Percentiles rank a stretch among this genome's conserved stretches.
Evolutionary conservation across 2,888 invertebrate species (phyloP).

Genomic region (Harpalus rufipes): DNA sequence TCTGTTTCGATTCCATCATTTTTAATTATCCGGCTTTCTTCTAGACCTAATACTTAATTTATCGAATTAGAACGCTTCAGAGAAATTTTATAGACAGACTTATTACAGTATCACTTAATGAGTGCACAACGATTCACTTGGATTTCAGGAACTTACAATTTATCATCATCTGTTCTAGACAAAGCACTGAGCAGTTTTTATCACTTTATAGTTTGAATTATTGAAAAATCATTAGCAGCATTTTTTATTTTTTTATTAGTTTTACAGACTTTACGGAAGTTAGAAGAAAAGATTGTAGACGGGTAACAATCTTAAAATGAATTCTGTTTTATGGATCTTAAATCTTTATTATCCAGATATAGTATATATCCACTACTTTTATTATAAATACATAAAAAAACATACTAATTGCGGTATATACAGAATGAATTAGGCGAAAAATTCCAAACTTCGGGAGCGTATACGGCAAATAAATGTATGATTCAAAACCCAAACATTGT

Average conservation of each 20-base stretch:
- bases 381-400: too few species aligned
- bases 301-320: too few species aligned
- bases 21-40: conserved; percentile 59
- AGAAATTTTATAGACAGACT: conserved; percentile 42
- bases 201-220: background rate
- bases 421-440: too few species aligned
- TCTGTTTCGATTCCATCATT: conserved; percentile 56
- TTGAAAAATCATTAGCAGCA: background rate
- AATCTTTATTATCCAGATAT: too few species aligned
- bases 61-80: conserved; percentile 36
- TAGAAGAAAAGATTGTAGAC: too few species aligned
- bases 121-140: background rate
- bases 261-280: too few species aligned
- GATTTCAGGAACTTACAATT: conserved; percentile 10
- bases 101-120: conserved; percentile 43
- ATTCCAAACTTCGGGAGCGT: too few species aligned
- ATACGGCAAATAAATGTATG: too few species aligned
- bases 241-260: background rate
- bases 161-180: conserved; percentile 1
- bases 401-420: too few species aligned
- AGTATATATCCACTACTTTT: too few species aligned
- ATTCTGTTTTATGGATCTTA: too few species aligned
- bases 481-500: too few species aligned
- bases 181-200: background rate
- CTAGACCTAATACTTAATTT: conserved; percentile 52